Evolutionary conservation across 2,888 invertebrate species (phyloP).

Genomic region (Drosophila neonasuta): DNA sequence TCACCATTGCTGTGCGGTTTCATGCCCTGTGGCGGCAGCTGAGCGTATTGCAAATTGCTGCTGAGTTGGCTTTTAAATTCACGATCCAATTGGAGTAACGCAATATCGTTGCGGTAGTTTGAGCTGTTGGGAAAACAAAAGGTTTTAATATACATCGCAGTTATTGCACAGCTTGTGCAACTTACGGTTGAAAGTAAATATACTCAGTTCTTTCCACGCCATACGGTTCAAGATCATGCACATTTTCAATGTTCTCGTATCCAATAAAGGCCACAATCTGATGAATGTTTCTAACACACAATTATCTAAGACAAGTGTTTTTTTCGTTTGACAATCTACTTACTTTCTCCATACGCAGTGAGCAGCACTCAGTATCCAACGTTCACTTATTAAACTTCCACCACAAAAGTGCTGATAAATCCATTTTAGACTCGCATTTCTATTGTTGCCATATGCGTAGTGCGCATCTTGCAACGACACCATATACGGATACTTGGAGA

Average conservation of each 20-base stretch:
- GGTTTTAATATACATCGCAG: not conserved
- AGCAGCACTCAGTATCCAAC: conserved; percentile 80
- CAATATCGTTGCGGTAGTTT: conserved; percentile 80
- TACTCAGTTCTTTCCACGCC: conserved; percentile 67
- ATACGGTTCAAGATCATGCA: conserved; percentile 52
- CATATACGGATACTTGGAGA: conserved; percentile 77
- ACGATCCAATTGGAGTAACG: conserved; percentile 67
- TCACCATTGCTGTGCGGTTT: conserved; percentile 69
- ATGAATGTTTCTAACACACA: conserved; percentile 58
- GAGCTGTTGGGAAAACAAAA: conserved; percentile 52
- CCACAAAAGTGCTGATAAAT: conserved; percentile 80
- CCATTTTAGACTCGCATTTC: conserved; percentile 17
- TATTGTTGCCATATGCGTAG: not conserved
- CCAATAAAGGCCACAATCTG: conserved; percentile 75
- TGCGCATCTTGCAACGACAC: conserved; percentile 79
- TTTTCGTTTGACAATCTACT: conserved; percentile 21
- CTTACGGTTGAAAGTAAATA: conserved; percentile 79
- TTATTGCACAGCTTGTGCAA: not conserved
- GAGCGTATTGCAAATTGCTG: conserved; percentile 53
- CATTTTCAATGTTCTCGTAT: conserved; percentile 66
- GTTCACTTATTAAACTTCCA: conserved; percentile 74
- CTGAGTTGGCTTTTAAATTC: conserved; percentile 34
- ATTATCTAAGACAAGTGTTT: not conserved
- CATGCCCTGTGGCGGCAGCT: conserved; percentile 69
- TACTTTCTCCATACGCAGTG: conserved; percentile 81